Base-by-base conservation (phyloP, 2,113 vertebrate species). In the Nothocercus julius region DNA sequence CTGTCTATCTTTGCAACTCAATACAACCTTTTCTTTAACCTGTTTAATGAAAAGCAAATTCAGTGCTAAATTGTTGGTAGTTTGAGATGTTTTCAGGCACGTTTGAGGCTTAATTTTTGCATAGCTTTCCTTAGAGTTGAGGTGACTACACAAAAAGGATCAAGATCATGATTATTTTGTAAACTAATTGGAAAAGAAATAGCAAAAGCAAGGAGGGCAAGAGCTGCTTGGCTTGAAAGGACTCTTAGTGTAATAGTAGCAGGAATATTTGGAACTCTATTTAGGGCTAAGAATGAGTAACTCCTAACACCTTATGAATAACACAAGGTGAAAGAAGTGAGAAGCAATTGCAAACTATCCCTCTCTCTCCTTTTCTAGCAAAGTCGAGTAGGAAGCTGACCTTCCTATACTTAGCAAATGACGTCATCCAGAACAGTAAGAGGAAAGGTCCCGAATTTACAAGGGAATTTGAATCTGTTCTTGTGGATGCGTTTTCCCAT, bases 391-490 rank as follows among this genome's bases (percentile, higher is more conserved):
- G 99, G 96, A 99, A 99, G 61, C 97, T 99, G 93, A 99, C 99
- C 15, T 99, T 99, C 97, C 98, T 99, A 1, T 99, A 99, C 94
- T 98, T 99, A 86, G 99, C 99, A 28, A 99, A 99, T 2, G 99
- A 99, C 95, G 99, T 99, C 80, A 99, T 99, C 94, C 99, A 99
- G 97, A 99, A 99, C 98, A 99, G 99, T 96, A 99, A 99, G 96
- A 99, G 99, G 94, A 99, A 99, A 98, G 99, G 99, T 42, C 99
- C 99, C 2, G 99, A 99, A 93, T 99, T 99, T 92, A 98, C 99
- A 12, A 98, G 98, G 96, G 99, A 99, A 79, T 99, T 99, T 92
- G 99, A 99, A 92, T 97, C 98, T 18, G 99, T 99, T 76, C 99
- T 99, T 0, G 98, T 99, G 80, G 99, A 99, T 96, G 99, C 99